Base-by-base conservation (phyloP, 2,888 invertebrate genomes). In the Myopa tessellatipennis region DNA sequence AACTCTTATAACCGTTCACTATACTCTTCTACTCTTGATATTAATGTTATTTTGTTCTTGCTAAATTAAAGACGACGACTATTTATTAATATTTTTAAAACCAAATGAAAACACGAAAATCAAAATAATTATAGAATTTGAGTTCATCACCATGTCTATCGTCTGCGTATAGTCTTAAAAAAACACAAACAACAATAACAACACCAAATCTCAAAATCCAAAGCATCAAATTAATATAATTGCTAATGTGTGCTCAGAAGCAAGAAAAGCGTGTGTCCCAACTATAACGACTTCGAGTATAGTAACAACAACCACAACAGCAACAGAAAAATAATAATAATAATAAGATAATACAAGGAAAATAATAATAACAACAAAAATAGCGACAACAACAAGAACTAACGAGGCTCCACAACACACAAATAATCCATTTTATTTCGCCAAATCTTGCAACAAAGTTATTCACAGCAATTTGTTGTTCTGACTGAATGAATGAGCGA, bases 211-310 rank as follows among this genome's bases (percentile, higher is more conserved):
- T 82, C 81, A 83, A 6, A 10, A 45, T 82, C 83, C 83, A 85
- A 83, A 82, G 78, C 84, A 77, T 82, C 80, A 87, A 89, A 88
- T 88, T 86, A 86, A 87, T 87, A 87, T 86, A 87, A 87, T 85
- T 87, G 85, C 85, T 87, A 86, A 86, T 85, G 85, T 87, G 86
- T 84, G 82, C 80, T 80, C 78, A 72, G 72, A 78, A 76, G 76
- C 74, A 75, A 79, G 74, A 73, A 61, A 52, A 78, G 52, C 4
- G 26, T 61, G 34, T 61, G 61, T 34, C 34, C 4, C 38, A 55
- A 61, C 61, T 38, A 60, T 58, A 69, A 58, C 14, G 18, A 60
- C 6, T n/a, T 45, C 40, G 40, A 63, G 45, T 45, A 45, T 10
- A 45, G 26, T 50, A 34, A 14, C 50, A n/a, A 40, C 65, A 55